Evolutionary conservation across 2,797 vertebrate species (phyloP).

Genomic region (Tiaroga cobitis): DNA sequence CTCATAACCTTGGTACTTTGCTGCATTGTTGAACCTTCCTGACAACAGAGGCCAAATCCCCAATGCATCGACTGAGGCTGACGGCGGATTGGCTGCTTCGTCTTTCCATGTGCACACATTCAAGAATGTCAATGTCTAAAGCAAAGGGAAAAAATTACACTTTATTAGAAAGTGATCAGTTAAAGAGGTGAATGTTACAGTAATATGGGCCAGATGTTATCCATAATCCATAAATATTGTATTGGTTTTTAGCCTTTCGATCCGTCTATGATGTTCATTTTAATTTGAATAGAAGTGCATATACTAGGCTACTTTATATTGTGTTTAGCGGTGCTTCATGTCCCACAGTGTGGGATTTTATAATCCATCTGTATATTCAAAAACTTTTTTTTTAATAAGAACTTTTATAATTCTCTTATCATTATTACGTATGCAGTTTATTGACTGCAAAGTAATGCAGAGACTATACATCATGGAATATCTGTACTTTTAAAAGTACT

Average conservation of each 20-base stretch:
- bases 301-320: not conserved
- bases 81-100: not conserved
- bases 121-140: not conserved
- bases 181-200: not conserved
- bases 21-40: constrained; percentile 26
- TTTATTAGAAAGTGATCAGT: not conserved
- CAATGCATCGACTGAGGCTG: not conserved
- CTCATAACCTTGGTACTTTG: constrained; percentile 21
- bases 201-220: not conserved
- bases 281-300: too few species aligned
- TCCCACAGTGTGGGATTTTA: not conserved
- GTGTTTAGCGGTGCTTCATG: not conserved
- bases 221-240: not conserved
- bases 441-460: not conserved
- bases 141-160: not conserved
- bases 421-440: not conserved
- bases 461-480: not conserved
- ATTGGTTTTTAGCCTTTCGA: not conserved
- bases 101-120: not conserved
- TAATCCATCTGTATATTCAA: not conserved
- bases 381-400: too few species aligned
- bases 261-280: too few species aligned
- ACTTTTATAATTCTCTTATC: too few species aligned
- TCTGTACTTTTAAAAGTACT: not conserved
- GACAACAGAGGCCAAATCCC: not conserved